phyloP scores from a whole-genome alignment of 2,888 invertebrate species.

The Cryptosula pallasiana region DNA sequence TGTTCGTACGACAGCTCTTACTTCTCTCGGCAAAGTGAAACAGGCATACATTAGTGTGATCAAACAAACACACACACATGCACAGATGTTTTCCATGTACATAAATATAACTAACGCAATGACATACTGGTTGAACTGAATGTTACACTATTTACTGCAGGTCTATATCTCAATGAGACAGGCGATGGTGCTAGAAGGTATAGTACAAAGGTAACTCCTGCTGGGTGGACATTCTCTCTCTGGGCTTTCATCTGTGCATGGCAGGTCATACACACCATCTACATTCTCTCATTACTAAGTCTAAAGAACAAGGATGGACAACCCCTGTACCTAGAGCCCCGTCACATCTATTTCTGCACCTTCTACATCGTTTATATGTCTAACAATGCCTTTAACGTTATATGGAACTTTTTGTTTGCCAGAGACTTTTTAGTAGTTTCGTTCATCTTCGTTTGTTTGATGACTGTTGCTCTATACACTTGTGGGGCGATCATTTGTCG shows the following conservation, averaged over 20 bases:
- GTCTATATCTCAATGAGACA: conserved; percentile 28
- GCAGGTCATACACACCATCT: conserved; percentile 40
- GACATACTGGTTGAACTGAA: too few species aligned
- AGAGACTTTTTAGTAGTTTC: conserved; percentile 35
- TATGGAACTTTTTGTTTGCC: conserved; percentile 43
- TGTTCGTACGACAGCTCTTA: too few species aligned
- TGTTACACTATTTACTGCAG: too few species aligned
- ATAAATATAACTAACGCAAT: too few species aligned
- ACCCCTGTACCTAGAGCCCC: conserved; percentile 36
- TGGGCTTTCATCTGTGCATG: conserved; percentile 44
- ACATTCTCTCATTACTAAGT: conserved; percentile 36
- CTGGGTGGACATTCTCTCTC: conserved; percentile 44
- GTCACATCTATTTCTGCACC: conserved; percentile 35
- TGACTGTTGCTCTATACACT: conserved; percentile 35
- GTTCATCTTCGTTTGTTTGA: conserved; percentile 32
- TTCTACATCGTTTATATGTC: conserved; percentile 34
- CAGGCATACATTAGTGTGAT: too few species aligned
- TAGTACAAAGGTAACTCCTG: conserved; percentile 39
- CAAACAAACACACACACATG: too few species aligned
- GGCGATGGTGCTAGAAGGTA: conserved; percentile 37
- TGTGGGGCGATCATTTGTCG: conserved; percentile 35
- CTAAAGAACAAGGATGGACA: conserved; percentile 33
- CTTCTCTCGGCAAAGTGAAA: too few species aligned
- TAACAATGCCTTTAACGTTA: conserved; percentile 36
- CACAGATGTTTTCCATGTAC: too few species aligned